phyloP scores from a whole-genome alignment of 1,140 invertebrate genomes.

The Panagrolaimus sp. region DNA sequence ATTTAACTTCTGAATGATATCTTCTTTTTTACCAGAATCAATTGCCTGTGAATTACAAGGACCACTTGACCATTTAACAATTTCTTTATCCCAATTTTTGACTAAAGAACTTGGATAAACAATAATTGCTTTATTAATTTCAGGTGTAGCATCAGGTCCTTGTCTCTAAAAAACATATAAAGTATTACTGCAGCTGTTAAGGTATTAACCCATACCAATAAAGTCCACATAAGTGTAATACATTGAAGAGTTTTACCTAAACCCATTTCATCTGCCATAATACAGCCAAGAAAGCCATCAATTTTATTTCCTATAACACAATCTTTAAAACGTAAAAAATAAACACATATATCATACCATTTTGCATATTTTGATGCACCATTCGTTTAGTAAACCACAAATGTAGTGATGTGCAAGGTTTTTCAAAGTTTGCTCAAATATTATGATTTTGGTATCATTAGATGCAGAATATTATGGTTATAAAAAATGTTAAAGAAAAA shows the following conservation, averaged over 20 bases:
- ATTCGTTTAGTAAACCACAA: no score
- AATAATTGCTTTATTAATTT: conserved; percentile 83
- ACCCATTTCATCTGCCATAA: conserved; percentile 61
- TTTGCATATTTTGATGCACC: no score
- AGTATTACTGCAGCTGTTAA: no score
- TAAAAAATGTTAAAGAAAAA: no score
- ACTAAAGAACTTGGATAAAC: conserved; percentile 94
- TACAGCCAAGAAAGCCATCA: conserved; percentile 63
- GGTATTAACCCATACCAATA: conserved; percentile 57
- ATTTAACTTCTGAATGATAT: conserved; percentile 47
- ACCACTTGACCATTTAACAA: conserved; percentile 86
- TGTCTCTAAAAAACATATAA: conserved; percentile 61
- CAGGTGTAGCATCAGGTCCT: conserved; percentile 67
- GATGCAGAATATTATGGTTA: no score
- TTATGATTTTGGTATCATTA: no score
- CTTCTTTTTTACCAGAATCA: conserved; percentile 51
- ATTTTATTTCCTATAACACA: conserved; percentile 90
- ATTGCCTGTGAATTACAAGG: conserved; percentile 72
- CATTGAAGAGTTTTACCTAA: conserved; percentile 95
- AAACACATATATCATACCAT: no score
- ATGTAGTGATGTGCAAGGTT: no score
- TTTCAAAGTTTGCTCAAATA: no score
- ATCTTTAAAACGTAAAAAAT: no score
- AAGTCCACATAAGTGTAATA: conserved; percentile 89
- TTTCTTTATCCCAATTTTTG: conserved; percentile 98